Percentiles rank a stretch among this genome's conserved stretches.
These are phyloP conservation scores for Callochromis pleurospilus DNA, from an alignment of 2,113 vertebrate species.

Conservation along the genomic window DNA sequence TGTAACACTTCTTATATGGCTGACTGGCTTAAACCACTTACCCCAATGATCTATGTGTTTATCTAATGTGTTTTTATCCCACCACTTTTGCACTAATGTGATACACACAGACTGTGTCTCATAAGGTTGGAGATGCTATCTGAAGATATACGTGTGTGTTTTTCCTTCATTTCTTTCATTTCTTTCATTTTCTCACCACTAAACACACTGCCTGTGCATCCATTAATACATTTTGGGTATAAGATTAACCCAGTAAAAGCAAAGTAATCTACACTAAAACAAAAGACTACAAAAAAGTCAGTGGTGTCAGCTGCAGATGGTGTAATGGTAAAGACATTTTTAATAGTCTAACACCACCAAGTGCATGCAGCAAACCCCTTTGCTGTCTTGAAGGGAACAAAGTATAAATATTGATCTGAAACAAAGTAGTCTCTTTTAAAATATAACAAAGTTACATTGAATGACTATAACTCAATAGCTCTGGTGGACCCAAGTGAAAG, in stretches of 20 bases:
- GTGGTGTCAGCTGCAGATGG: background rate
- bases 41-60: slow-evolving; percentile 20
- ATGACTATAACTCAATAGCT: background rate
- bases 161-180: background rate
- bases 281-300: background rate
- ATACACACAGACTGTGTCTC: background rate
- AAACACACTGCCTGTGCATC: background rate
- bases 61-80: background rate
- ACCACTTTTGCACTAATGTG: background rate
- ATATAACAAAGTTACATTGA: background rate
- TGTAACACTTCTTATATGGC: slow-evolving; percentile 5
- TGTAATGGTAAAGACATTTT: background rate
- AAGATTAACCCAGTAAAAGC: background rate
- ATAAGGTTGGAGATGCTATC: background rate
- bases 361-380: background rate
- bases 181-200: background rate
- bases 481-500: background rate
- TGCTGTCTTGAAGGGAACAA: background rate
- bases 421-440: background rate
- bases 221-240: background rate
- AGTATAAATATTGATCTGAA: background rate
- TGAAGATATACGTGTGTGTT: background rate
- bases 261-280: background rate
- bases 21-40: slow-evolving; percentile 20
- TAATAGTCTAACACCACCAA: background rate